phyloP scores from a whole-genome alignment of 2,888 invertebrate genomes.

The Zonitis immaculata region DNA sequence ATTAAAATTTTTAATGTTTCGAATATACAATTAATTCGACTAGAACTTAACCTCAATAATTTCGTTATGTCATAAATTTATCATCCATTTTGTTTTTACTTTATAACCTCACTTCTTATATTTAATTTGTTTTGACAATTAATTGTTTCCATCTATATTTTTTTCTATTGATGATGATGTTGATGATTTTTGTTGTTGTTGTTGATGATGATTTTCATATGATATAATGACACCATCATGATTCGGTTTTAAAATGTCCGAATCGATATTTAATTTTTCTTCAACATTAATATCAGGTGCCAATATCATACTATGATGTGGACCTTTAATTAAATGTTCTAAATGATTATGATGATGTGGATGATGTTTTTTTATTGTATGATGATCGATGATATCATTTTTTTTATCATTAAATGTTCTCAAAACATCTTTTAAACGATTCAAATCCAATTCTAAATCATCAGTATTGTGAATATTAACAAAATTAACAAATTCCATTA shows the following conservation, averaged over 20 bases:
- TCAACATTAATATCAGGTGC: constrained; percentile 48
- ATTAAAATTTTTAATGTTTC: too few relatives aligned
- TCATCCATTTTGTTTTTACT: background rate
- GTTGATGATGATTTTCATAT: constrained; percentile 42
- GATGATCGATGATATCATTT: constrained; percentile 17
- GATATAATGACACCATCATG: constrained; percentile 57
- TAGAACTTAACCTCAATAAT: background rate
- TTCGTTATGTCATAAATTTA: background rate
- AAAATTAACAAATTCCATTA: constrained; percentile 43
- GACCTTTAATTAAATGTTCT: constrained; percentile 51
- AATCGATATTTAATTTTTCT: constrained; percentile 57
- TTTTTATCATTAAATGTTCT: constrained; percentile 14
- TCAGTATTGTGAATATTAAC: constrained; percentile 40
- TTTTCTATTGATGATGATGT: background rate
- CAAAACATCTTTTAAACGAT: constrained; percentile 36
- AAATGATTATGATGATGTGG: constrained; percentile 33
- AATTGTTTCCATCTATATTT: background rate
- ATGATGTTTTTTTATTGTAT: constrained; percentile 23
- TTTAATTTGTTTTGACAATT: too few relatives aligned
- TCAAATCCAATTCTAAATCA: constrained; percentile 40
- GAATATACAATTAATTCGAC: background rate
- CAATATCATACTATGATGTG: constrained; percentile 54
- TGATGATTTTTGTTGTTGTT: background rate
- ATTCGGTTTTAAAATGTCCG: constrained; percentile 57
- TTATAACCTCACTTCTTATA: too few relatives aligned